Evolutionary conservation across 2,797 vertebrate species (phyloP).

Genomic region (Lateolabrax maculatus): DNA sequence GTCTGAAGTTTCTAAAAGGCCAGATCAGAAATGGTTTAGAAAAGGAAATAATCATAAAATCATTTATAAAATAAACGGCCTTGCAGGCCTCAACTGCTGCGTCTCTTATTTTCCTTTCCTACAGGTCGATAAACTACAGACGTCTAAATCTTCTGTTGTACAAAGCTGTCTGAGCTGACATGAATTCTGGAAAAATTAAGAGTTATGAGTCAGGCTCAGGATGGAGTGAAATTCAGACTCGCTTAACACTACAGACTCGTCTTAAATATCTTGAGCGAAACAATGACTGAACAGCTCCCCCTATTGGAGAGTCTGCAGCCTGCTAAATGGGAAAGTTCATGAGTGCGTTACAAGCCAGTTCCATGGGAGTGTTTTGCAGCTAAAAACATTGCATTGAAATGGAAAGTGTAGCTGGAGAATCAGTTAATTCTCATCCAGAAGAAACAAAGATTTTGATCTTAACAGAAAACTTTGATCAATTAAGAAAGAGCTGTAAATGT

Average conservation of each 20-base stretch:
- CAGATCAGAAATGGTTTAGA: neutral
- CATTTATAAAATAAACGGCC: neutral
- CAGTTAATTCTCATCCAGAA: slow-evolving; percentile 4
- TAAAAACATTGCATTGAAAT: slow-evolving; percentile 30
- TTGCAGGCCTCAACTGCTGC: neutral
- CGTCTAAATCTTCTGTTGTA: no score
- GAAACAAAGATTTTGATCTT: neutral
- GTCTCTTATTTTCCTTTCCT: neutral
- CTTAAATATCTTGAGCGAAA: no score
- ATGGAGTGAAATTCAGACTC: no score
- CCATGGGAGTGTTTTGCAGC: no score
- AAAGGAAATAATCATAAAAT: no score
- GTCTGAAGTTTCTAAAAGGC: neutral
- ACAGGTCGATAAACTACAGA: no score
- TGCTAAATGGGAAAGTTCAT: neutral
- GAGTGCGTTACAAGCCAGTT: neutral
- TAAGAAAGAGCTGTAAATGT: neutral
- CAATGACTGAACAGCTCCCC: neutral
- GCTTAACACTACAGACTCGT: neutral
- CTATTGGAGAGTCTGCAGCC: slow-evolving; percentile 2
- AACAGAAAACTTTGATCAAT: neutral
- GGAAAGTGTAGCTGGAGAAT: slow-evolving; percentile 15
- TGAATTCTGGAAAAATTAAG: no score
- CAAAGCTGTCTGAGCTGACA: no score
- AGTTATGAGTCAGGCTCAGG: no score